A percentile compares a stretch with the other conserved stretches of the same genome.
Conservation (phyloP, 2,797 vertebrate genomes). For the Lacerta agilis region DNA sequence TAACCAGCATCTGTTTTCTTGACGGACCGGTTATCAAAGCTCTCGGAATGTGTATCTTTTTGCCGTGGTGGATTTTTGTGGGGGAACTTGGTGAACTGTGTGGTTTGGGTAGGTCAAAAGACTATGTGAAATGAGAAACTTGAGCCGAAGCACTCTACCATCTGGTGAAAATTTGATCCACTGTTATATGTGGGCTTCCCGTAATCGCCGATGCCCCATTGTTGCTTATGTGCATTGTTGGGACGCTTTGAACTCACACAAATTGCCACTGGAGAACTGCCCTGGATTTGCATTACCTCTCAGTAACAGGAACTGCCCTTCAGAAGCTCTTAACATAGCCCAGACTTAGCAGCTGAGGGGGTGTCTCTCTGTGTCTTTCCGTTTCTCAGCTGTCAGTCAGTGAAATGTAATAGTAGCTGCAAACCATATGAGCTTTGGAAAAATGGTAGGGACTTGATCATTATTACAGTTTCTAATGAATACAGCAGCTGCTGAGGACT, state of each 20-base stretch:
- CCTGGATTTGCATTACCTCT: fast-evolving
- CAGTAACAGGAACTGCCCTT: not conserved
- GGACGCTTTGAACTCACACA: not conserved
- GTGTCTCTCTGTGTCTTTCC: not conserved
- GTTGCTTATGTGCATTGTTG: fast-evolving
- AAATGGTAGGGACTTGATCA: fast-evolving
- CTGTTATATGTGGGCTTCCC: slow-evolving; percentile 48
- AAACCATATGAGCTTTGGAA: not conserved
- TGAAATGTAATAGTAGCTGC: slow-evolving; percentile 27
- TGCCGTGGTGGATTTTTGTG: not conserved
- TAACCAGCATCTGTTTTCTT: slow-evolving; percentile 30
- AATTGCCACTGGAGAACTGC: not conserved
- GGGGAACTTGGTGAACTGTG: slow-evolving; percentile 56
- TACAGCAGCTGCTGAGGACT: not conserved
- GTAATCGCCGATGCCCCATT: not conserved
- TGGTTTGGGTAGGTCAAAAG: slow-evolving; percentile 49
- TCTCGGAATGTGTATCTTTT: not conserved
- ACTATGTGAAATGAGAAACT: slow-evolving; percentile 54
- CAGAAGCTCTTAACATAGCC: not conserved
- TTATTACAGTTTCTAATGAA: not conserved
- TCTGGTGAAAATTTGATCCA: slow-evolving; percentile 29
- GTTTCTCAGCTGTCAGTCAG: not conserved
- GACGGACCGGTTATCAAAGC: slow-evolving; percentile 27
- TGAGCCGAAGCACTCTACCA: slow-evolving; percentile 51
- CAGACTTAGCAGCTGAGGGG: slow-evolving; percentile 15